These are phyloP conservation scores for Apotomis betuletana DNA, from an alignment of 2,888 invertebrate genomes.

Conservation along the genomic window DNA sequence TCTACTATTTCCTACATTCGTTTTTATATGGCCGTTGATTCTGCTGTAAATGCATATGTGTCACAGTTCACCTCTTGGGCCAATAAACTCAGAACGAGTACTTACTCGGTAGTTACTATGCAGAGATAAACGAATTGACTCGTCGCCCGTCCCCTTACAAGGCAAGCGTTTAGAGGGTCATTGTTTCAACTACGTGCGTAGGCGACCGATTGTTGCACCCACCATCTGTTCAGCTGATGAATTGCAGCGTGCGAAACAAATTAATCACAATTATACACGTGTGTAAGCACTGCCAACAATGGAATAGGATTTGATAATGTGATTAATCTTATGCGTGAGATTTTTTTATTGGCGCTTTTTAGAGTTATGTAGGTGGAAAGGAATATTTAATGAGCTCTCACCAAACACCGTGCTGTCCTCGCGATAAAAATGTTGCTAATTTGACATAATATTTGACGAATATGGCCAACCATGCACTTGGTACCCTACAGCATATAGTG, in stretches of 20 bases:
- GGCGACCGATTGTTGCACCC: slow-evolving; percentile 74
- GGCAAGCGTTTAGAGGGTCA: slow-evolving; percentile 62
- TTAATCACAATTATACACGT: slow-evolving; percentile 68
- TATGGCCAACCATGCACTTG: too few species aligned
- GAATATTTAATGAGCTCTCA: background rate
- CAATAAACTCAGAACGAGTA: slow-evolving; percentile 1
- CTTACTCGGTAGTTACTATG: slow-evolving; percentile 6
- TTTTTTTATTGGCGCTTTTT: slow-evolving; percentile 7
- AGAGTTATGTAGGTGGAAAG: background rate
- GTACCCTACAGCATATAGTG: too few species aligned
- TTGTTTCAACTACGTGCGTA: slow-evolving; percentile 68
- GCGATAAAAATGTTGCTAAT: too few species aligned
- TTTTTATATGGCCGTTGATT: background rate
- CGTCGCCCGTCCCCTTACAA: slow-evolving; percentile 62
- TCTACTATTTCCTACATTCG: too few species aligned
- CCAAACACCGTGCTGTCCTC: too few species aligned
- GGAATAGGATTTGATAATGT: slow-evolving; percentile 29
- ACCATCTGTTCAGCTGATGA: slow-evolving; percentile 66
- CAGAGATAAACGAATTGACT: slow-evolving; percentile 44
- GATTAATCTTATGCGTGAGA: slow-evolving; percentile 22
- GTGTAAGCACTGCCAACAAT: slow-evolving; percentile 52
- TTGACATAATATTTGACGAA: too few species aligned
- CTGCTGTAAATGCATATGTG: background rate
- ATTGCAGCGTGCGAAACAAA: slow-evolving; percentile 69
- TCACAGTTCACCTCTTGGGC: background rate